A percentile compares a stretch with the other conserved stretches of the same genome.
Evolutionary conservation across 2,797 vertebrate species (phyloP).

Genomic region (Chloroceryle amazona): DNA sequence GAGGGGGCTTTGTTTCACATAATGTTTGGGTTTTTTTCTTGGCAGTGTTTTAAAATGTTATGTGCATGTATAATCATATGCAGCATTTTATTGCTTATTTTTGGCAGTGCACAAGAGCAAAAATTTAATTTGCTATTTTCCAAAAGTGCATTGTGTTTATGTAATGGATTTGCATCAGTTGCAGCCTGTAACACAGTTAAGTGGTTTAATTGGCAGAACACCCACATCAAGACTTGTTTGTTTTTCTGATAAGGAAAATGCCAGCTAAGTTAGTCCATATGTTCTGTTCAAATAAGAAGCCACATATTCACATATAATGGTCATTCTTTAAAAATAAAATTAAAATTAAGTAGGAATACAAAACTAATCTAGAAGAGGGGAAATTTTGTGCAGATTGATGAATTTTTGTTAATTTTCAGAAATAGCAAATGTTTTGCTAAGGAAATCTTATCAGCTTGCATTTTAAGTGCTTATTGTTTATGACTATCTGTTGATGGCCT

Average conservation of each 20-base stretch:
- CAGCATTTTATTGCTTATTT: conserved; percentile 63
- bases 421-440: not conserved
- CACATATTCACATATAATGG: conserved; percentile 70
- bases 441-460: not conserved
- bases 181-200: conserved; percentile 80
- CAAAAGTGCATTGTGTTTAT: conserved; percentile 78
- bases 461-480: not conserved
- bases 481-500: not conserved
- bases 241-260: conserved; percentile 85
- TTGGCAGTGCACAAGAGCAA: conserved; percentile 74
- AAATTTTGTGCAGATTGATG: not conserved
- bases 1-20: conserved; percentile 39
- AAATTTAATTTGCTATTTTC: conserved; percentile 81
- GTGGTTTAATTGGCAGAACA: conserved; percentile 85
- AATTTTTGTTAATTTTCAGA: conserved; percentile 8
- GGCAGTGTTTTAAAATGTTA: conserved; percentile 65
- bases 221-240: conserved; percentile 84
- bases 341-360: conserved; percentile 35
- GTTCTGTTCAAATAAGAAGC: conserved; percentile 74
- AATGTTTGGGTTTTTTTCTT: not conserved
- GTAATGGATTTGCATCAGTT: conserved; percentile 81
- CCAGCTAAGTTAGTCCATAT: conserved; percentile 83
- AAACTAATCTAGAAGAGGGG: not conserved
- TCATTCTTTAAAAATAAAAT: conserved; percentile 75
- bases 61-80: conserved; percentile 59